These are phyloP conservation scores for Brachionus rotundiformis DNA, from an alignment of 1,140 invertebrate genomes.

Conservation along the genomic window DNA sequence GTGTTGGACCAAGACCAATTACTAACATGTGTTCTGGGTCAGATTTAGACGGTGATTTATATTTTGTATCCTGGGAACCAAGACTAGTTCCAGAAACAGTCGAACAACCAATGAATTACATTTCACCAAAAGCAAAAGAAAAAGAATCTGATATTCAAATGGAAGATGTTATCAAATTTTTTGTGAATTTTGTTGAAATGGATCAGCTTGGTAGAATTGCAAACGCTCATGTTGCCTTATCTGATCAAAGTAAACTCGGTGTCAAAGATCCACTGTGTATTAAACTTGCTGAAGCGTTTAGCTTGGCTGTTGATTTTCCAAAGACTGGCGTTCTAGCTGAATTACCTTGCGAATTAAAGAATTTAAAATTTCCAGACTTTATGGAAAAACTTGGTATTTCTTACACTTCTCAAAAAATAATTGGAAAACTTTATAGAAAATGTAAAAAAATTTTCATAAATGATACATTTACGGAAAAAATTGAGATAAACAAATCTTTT, in stretches of 20 bases:
- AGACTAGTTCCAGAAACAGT: background rate
- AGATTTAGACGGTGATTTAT: conserved; percentile 65
- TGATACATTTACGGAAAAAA: background rate
- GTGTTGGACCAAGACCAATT: conserved; percentile 61
- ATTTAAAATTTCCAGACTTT: conserved; percentile 18
- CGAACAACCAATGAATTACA: background rate
- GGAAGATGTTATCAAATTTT: conserved; percentile 15
- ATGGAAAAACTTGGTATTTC: background rate
- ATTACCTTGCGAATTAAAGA: background rate
- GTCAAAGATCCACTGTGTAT: conserved; percentile 13
- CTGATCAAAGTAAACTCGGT: background rate
- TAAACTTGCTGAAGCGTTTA: conserved; percentile 8
- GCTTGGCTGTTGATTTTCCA: conserved; percentile 28
- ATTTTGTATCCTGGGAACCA: conserved; percentile 60
- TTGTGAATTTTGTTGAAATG: conserved; percentile 16
- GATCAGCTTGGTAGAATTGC: conserved; percentile 31
- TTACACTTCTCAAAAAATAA: background rate
- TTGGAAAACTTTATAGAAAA: conserved; percentile 39
- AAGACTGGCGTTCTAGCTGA: conserved; percentile 1
- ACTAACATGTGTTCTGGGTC: conserved; percentile 65
- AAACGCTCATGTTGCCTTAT: background rate
- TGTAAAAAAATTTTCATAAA: conserved; percentile 29
- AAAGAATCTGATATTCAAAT: background rate
- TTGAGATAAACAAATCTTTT: background rate
- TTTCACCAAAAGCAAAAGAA: background rate